Conservation (phyloP, 1,140 invertebrate genomes). For the Trinorchestia longiramus region DNA sequence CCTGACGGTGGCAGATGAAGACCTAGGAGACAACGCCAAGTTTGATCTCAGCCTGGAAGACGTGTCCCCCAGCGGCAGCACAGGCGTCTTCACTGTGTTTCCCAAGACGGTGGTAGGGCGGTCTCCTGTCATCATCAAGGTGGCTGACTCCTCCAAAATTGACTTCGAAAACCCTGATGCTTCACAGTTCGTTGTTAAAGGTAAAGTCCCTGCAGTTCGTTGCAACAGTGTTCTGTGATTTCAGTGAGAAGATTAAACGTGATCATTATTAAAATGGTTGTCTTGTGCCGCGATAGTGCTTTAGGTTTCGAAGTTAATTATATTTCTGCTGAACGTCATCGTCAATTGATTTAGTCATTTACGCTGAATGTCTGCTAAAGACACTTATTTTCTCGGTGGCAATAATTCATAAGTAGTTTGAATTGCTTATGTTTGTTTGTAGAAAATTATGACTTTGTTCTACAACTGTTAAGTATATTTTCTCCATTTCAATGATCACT, state of each 20-base stretch:
- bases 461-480: too few species aligned
- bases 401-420: too few species aligned
- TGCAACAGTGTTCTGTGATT: background rate
- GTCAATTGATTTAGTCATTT: background rate
- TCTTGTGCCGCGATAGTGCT: background rate
- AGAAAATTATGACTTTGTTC: too few species aligned
- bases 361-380: background rate
- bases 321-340: background rate
- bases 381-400: background rate
- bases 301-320: background rate
- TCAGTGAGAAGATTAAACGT: background rate
- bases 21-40: conserved; percentile 82
- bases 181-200: conserved; percentile 64
- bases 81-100: conserved; percentile 76
- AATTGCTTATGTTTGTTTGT: too few species aligned
- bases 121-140: conserved; percentile 81
- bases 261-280: background rate
- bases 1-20: conserved; percentile 81
- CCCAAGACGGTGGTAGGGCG: conserved; percentile 79
- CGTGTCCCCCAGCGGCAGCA: conserved; percentile 72
- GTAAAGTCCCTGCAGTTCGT: conserved; percentile 24
- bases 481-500: too few species aligned
- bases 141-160: conserved; percentile 68
- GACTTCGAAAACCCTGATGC: conserved; percentile 61
- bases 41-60: conserved; percentile 78